Percentiles rank a stretch among this genome's conserved stretches.
These are phyloP conservation scores for Recurvirostra avosetta DNA, from an alignment of 2,113 vertebrate species.

Conservation along the genomic window DNA sequence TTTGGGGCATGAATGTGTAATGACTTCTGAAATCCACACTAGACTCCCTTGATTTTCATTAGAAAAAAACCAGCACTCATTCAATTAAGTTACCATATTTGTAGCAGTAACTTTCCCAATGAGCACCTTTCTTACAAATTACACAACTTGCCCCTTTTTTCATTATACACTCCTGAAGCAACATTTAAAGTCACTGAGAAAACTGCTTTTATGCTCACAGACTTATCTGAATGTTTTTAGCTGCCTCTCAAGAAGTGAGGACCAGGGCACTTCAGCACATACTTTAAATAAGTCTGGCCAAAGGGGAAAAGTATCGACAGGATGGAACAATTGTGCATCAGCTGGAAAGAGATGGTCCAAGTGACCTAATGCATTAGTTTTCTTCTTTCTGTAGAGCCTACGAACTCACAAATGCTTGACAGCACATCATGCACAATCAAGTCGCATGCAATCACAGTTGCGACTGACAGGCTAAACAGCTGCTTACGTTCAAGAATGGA, in stretches of 20 bases:
- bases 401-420: not conserved
- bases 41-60: not conserved
- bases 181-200: not conserved
- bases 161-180: not conserved
- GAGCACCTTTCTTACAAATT: not conserved
- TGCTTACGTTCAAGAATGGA: not conserved
- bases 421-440: not conserved
- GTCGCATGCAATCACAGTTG: not conserved
- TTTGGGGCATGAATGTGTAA: not conserved
- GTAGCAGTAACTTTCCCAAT: not conserved
- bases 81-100: not conserved
- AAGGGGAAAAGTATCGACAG: not conserved
- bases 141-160: not conserved
- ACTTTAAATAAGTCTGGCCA: not conserved
- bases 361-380: not conserved
- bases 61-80: rapidly evolving
- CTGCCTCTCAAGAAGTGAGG: not conserved
- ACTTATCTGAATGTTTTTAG: not conserved
- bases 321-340: not conserved
- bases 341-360: not conserved
- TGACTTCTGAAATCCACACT: not conserved
- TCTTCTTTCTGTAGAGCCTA: not conserved
- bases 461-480: not conserved
- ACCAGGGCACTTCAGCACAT: not conserved
- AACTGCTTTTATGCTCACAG: not conserved